phyloP scores from a whole-genome alignment of 2,888 invertebrate species.

The Monoplex corrugatus region DNA sequence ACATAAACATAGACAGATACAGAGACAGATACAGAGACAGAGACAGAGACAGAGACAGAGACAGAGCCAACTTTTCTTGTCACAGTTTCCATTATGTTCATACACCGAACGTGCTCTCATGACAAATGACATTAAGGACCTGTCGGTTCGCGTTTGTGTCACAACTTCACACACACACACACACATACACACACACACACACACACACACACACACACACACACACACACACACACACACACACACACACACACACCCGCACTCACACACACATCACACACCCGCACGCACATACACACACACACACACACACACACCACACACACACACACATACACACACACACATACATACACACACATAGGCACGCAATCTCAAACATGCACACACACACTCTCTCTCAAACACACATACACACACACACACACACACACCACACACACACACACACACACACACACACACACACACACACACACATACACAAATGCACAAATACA shows the following conservation, averaged over 20 bases:
- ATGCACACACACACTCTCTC: background rate
- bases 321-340: slow-evolving; percentile 11
- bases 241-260: background rate
- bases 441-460: background rate
- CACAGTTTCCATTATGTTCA: too few relatives aligned
- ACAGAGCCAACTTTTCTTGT: too few relatives aligned
- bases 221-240: slow-evolving; percentile 18
- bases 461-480: too few relatives aligned
- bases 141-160: background rate
- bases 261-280: background rate
- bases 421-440: background rate
- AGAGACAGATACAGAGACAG: too few relatives aligned
- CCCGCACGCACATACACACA: slow-evolving; percentile 18
- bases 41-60: too few relatives aligned
- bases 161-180: background rate
- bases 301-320: slow-evolving; percentile 39
- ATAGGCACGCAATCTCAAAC: background rate
- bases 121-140: too few relatives aligned
- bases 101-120: too few relatives aligned
- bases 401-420: too few relatives aligned
- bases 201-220: background rate
- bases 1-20: too few relatives aligned
- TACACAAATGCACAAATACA: too few relatives aligned
- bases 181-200: background rate
- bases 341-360: slow-evolving; percentile 21